A percentile compares a stretch with the other conserved stretches of the same genome.
phyloP scores from a whole-genome alignment of 2,888 invertebrate genomes.

The Sminthurinus aureus region DNA sequence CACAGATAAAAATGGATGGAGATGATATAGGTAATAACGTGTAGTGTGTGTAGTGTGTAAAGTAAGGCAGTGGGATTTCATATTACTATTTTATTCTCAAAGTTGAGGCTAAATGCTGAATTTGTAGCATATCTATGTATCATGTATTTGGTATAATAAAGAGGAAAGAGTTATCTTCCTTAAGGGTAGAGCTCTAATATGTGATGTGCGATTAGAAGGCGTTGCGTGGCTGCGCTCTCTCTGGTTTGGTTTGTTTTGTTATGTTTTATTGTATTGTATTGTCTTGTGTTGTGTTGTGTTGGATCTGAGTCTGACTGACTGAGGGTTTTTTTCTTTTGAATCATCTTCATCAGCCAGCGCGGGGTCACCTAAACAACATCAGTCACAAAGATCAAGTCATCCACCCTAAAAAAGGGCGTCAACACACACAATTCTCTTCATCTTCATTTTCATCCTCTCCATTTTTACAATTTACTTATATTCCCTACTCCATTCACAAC shows the following conservation, averaged over 20 bases:
- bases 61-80: slow-evolving; percentile 15
- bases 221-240: slow-evolving; percentile 27
- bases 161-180: slow-evolving; percentile 24
- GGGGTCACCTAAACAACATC: slow-evolving; percentile 48
- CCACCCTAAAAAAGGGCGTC: slow-evolving; percentile 56
- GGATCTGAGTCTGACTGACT: too few relatives aligned
- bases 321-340: slow-evolving; percentile 31
- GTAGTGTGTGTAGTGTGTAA: too few relatives aligned
- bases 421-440: slow-evolving; percentile 41
- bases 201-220: slow-evolving; percentile 39
- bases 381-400: slow-evolving; percentile 51
- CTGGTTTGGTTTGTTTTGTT: too few relatives aligned
- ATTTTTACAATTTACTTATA: too few relatives aligned
- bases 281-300: too few relatives aligned
- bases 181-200: slow-evolving; percentile 24
- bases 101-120: background rate
- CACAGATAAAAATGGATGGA: background rate
- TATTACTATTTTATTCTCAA: background rate
- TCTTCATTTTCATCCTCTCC: slow-evolving; percentile 27
- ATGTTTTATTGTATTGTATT: too few relatives aligned
- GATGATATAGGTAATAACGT: background rate
- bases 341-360: slow-evolving; percentile 36
- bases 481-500: background rate
- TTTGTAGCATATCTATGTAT: background rate
- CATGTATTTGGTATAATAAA: background rate